phyloP scores from a whole-genome alignment of 2,888 invertebrate species.

The Xanthia icteritia region DNA sequence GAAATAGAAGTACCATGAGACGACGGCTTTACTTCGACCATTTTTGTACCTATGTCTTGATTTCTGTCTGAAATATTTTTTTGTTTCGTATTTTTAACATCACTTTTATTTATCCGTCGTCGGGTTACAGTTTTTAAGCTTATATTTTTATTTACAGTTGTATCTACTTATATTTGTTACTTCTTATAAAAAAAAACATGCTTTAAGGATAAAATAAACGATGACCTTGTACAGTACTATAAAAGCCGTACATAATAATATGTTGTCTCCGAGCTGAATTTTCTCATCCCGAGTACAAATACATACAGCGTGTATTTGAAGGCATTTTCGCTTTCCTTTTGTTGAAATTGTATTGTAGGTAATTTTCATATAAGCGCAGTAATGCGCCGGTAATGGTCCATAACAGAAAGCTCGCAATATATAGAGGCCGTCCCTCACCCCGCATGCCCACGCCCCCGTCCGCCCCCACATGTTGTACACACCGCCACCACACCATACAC shows the following conservation, averaged over 20 bases:
- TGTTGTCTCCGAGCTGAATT: slow-evolving; percentile 48
- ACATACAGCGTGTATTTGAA: slow-evolving; percentile 65
- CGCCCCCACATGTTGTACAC: slow-evolving; percentile 59
- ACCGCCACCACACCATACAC: slow-evolving; percentile 65
- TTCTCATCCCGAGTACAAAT: slow-evolving; percentile 52
- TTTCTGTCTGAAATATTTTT: too few relatives aligned
- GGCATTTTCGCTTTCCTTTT: slow-evolving; percentile 73
- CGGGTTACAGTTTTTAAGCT: too few relatives aligned
- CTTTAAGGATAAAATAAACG: slow-evolving; percentile 15
- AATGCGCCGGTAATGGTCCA: slow-evolving; percentile 84
- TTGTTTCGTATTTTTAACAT: too few relatives aligned
- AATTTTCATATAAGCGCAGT: slow-evolving; percentile 83
- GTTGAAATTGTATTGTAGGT: slow-evolving; percentile 78
- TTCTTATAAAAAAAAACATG: background rate
- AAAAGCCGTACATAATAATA: slow-evolving; percentile 35
- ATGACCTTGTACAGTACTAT: slow-evolving; percentile 26
- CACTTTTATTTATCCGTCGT: too few relatives aligned
- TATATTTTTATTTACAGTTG: slow-evolving; percentile 1
- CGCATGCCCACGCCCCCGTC: slow-evolving; percentile 31
- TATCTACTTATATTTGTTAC: slow-evolving; percentile 10
- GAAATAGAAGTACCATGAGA: too few relatives aligned
- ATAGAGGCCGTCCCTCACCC: slow-evolving; percentile 68
- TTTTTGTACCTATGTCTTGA: too few relatives aligned
- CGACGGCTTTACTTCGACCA: too few relatives aligned
- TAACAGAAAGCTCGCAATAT: slow-evolving; percentile 83